Percentiles rank a stretch among this genome's conserved stretches.
Evolutionary conservation across 2,113 vertebrate genomes (phyloP).

Genomic region (Takifugu bimaculatus): DNA sequence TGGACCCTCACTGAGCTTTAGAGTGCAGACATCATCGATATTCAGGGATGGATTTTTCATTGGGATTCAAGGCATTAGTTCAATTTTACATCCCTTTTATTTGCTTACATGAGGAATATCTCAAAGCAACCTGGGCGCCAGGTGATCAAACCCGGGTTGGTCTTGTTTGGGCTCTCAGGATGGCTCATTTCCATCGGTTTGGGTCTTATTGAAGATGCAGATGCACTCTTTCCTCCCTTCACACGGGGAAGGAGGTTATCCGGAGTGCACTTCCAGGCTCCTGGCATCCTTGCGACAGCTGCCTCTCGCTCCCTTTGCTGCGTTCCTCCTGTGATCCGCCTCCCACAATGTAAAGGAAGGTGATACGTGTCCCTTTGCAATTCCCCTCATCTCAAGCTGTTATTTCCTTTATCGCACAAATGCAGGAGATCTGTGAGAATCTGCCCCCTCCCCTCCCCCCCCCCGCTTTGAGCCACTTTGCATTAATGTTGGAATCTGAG

Average conservation of each 20-base stretch:
- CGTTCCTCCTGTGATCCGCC: constrained; percentile 38
- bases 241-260: constrained; percentile 20
- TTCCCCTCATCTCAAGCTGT: constrained; percentile 37
- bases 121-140: no score
- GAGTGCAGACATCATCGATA: no score
- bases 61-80: no score
- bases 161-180: no score
- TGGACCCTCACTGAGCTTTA: no score
- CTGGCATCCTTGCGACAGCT: constrained; percentile 26
- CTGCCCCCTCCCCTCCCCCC: constrained; percentile 17
- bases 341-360: constrained; percentile 42
- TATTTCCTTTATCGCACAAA: constrained; percentile 39
- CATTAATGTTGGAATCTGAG: constrained; percentile 43
- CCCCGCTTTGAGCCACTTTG: constrained; percentile 28
- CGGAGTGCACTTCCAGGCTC: constrained; percentile 26
- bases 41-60: no score
- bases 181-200: no score
- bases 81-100: no score
- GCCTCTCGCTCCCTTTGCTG: constrained; percentile 21
- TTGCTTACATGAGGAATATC: no score
- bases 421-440: constrained; percentile 38
- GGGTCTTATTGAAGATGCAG: no score
- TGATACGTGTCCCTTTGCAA: constrained; percentile 37
- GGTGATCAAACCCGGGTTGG: no score
- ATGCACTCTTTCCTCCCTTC: no score